Evolutionary conservation across 2,113 vertebrate genomes (phyloP).

Genomic region (Syngnathoides biaculeatus): DNA sequence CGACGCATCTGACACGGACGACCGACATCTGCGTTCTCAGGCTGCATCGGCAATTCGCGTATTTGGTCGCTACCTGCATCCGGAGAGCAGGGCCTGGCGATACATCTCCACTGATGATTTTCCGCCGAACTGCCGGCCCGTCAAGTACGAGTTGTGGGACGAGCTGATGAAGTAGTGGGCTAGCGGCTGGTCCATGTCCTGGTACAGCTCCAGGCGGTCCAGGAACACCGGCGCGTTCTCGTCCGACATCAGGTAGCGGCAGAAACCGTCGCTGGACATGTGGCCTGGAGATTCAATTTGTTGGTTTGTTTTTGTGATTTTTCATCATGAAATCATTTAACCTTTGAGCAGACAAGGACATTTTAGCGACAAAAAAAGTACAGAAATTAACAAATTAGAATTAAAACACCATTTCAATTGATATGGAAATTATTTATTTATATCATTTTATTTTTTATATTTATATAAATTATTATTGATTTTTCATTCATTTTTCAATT

Average conservation of each 20-base stretch:
- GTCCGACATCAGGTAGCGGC: slow-evolving; percentile 96
- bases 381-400: too few relatives aligned
- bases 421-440: too few relatives aligned
- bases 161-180: slow-evolving; percentile 98
- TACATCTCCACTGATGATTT: slow-evolving; percentile 99
- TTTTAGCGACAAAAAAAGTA: too few relatives aligned
- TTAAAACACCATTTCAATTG: too few relatives aligned
- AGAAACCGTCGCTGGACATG: slow-evolving; percentile 98
- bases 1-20: slow-evolving; percentile 81
- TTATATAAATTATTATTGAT: too few relatives aligned
- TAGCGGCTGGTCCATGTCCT: slow-evolving; percentile 96
- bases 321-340: not conserved
- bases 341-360: too few relatives aligned
- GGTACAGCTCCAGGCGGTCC: slow-evolving; percentile 92
- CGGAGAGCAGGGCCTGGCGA: slow-evolving; percentile 91
- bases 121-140: slow-evolving; percentile 93
- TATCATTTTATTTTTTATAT: too few relatives aligned
- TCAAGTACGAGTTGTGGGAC: slow-evolving; percentile 97
- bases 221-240: slow-evolving; percentile 97
- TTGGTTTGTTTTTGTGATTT: not conserved
- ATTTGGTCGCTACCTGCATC: slow-evolving; percentile 82
- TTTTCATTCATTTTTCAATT: too few relatives aligned
- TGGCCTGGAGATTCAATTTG: slow-evolving; percentile 62
- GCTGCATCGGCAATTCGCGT: not conserved
- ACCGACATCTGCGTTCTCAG: not conserved